Conservation (phyloP, 1,140 invertebrate genomes). For the Hyposmocoma kahamanoa region DNA sequence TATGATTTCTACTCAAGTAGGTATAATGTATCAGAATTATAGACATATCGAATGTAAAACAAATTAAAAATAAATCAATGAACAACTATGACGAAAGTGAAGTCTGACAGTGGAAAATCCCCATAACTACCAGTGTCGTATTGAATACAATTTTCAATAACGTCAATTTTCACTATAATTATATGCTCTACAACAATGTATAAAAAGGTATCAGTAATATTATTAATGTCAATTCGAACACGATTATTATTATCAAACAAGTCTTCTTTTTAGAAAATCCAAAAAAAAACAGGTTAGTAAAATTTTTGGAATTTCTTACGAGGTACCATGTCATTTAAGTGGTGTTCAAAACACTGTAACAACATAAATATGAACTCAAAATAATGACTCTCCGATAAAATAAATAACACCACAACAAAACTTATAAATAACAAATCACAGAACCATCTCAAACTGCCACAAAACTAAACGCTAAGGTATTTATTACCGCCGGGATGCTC, state of each 20-base stretch:
- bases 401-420: slow-evolving; percentile 44
- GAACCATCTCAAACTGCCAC: slow-evolving; percentile 52
- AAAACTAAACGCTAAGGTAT: background rate
- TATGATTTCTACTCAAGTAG: too few relatives aligned
- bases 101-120: too few relatives aligned
- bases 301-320: background rate
- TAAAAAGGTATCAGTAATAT: slow-evolving; percentile 1
- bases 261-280: background rate
- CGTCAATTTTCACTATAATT: slow-evolving; percentile 25
- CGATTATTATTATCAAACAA: background rate
- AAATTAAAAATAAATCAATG: too few relatives aligned
- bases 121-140: too few relatives aligned
- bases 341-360: slow-evolving; percentile 1
- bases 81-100: too few relatives aligned
- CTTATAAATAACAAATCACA: slow-evolving; percentile 66
- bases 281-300: too few relatives aligned
- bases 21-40: too few relatives aligned
- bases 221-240: slow-evolving; percentile 1
- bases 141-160: slow-evolving; percentile 19
- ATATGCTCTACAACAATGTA: slow-evolving; percentile 16
- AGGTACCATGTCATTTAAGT: slow-evolving; percentile 9
- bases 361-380: slow-evolving; percentile 1
- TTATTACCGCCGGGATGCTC: background rate
- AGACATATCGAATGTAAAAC: too few relatives aligned
- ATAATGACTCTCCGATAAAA: slow-evolving; percentile 26